Base-by-base conservation (phyloP, 2,113 vertebrate genomes). In the Thunnus maccoyii region DNA sequence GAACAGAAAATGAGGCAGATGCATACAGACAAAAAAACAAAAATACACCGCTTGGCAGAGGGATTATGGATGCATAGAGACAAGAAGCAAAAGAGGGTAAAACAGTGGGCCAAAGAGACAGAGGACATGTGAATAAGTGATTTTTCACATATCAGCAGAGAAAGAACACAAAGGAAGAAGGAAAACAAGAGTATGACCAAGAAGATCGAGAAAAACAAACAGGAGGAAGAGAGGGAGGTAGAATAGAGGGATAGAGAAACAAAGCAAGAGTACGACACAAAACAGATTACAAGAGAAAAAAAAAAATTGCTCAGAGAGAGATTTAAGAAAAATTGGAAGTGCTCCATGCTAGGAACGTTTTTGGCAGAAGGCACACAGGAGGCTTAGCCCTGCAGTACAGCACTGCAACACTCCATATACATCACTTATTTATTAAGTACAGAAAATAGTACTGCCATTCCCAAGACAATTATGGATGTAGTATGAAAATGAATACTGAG, bases 371-470 rank as follows among this genome's bases (percentile, higher is more conserved):
- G 3, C 61, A 62, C 66, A 62, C 61, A 55, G 50, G 66, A 76
- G 80, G 74, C 18, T 86, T 72, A 75, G 72, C 67, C 78, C 72
- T 78, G 55, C 78, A 79, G 72, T 71, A 74, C 60, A 51, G 47
- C 48, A 47, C 72, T 36, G 30, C 76, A 85, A 51, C 14, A 54
- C 63, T 86, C 41, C 63, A 76, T 64, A 81, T 64, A 79, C 82
- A 87, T 74, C 57, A 75, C 57, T 82, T 86, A 74, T 80, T 84
- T 67, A 88, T 72, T 48, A 78, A 72, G 56, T 11, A 47, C 46
- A 80, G 36, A 70, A 70, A 22, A 76, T 62, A 46, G 52, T 30
- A 64, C 68, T 30, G 7, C 46, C 64, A 30, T 65, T 70, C 58
- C 25, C 36, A 32, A 61, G 55, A 80, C 18, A 55, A 48, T 30